Evolutionary conservation across 1,140 invertebrate genomes (phyloP).

Genomic region (Aradophagus sp.): DNA sequence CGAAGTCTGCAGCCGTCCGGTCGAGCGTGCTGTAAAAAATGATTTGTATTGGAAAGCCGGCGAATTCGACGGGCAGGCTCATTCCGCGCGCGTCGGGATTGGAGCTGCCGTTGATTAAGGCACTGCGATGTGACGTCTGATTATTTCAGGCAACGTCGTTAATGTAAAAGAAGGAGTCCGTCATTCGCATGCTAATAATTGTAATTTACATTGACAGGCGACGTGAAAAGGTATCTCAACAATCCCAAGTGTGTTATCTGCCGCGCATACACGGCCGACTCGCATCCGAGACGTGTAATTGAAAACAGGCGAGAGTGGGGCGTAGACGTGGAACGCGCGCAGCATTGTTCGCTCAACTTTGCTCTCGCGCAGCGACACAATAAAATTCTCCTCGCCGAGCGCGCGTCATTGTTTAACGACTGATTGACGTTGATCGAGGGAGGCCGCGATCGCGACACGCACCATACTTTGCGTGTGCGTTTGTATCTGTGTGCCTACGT

Average conservation of each 20-base stretch:
- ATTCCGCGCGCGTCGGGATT: conserved; percentile 9
- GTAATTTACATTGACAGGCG: conserved; percentile 38
- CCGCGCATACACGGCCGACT: conserved; percentile 32
- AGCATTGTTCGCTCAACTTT: conserved; percentile 60
- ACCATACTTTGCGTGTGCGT: conserved; percentile 58
- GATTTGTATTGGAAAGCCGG: neutral
- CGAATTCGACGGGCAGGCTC: too few species aligned
- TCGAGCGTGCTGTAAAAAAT: conserved; percentile 1
- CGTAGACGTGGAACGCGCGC: conserved; percentile 20
- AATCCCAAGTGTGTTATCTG: conserved; percentile 38
- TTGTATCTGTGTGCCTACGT: conserved; percentile 2
- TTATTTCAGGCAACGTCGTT: conserved; percentile 30
- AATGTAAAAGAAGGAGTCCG: conserved; percentile 22
- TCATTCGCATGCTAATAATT: conserved; percentile 27
- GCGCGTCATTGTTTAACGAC: conserved; percentile 70
- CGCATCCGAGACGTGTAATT: conserved; percentile 30
- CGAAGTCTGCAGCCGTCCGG: neutral
- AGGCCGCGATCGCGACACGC: conserved; percentile 46
- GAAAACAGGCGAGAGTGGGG: conserved; percentile 43
- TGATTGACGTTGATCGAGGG: conserved; percentile 73
- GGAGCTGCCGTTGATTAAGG: conserved; percentile 16
- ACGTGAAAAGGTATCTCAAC: conserved; percentile 48
- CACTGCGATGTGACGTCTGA: conserved; percentile 15
- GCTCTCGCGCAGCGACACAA: conserved; percentile 66
- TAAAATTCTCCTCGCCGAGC: conserved; percentile 70